Evolutionary conservation across 2,888 invertebrate species (phyloP).

Genomic region (Hirudinaria manillensis): DNA sequence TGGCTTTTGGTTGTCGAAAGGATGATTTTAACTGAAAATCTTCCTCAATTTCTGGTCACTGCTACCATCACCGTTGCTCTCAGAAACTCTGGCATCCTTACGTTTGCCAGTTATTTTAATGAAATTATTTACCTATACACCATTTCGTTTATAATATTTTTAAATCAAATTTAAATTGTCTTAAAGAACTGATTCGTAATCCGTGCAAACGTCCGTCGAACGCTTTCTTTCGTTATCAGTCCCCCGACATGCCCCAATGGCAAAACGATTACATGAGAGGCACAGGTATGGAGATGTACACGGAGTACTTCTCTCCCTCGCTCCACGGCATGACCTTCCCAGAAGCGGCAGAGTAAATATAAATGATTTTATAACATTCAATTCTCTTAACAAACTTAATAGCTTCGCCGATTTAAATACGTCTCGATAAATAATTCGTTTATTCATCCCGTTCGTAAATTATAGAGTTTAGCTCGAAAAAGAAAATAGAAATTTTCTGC

Average conservation of each 20-base stretch:
- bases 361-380: background rate
- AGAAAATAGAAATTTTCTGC: background rate
- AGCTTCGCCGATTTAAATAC: background rate
- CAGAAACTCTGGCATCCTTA: too few relatives aligned
- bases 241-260: slow-evolving; percentile 82
- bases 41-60: too few relatives aligned
- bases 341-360: slow-evolving; percentile 98
- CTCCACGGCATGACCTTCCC: slow-evolving; percentile 99
- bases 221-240: slow-evolving; percentile 41
- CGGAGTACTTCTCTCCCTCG: slow-evolving; percentile 97
- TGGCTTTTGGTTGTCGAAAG: too few relatives aligned
- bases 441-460: background rate
- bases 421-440: background rate
- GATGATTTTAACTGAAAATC: too few relatives aligned
- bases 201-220: too few relatives aligned
- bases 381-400: background rate
- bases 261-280: slow-evolving; percentile 99
- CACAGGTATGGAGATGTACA: slow-evolving; percentile 99
- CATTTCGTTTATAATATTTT: too few relatives aligned
- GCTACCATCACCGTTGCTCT: too few relatives aligned
- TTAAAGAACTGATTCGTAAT: too few relatives aligned
- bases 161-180: too few relatives aligned
- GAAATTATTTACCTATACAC: too few relatives aligned
- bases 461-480: background rate
- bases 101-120: too few relatives aligned